Conservation (phyloP, 2,113 vertebrate genomes). For the Spea multiplicata region DNA sequence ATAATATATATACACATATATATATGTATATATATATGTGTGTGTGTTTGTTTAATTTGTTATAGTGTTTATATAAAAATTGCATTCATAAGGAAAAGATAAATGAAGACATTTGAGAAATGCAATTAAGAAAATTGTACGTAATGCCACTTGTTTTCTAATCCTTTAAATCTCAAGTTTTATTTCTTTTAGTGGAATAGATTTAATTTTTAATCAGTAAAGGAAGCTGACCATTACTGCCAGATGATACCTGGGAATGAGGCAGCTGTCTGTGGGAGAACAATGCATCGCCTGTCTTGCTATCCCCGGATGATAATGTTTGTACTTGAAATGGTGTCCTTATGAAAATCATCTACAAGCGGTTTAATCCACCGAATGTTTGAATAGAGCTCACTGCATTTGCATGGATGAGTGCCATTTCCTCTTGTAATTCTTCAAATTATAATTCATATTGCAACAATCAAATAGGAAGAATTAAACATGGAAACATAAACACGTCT, state of each 20-base stretch:
- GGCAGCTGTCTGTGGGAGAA: conserved; percentile 31
- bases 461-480: conserved; percentile 37
- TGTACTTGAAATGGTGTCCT: conserved; percentile 18
- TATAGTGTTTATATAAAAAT: too few species aligned
- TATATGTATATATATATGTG: too few species aligned
- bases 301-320: conserved; percentile 6
- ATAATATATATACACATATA: too few species aligned
- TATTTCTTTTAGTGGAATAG: not conserved
- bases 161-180: conserved; percentile 10
- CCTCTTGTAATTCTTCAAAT: conserved; percentile 43
- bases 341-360: conserved; percentile 25
- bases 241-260: conserved; percentile 16
- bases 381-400: conserved; percentile 37
- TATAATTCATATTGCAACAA: conserved; percentile 44
- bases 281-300: conserved; percentile 14
- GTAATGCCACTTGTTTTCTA: not conserved
- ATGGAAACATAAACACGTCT: conserved; percentile 27
- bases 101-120: not conserved
- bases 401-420: conserved; percentile 39
- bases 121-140: not conserved
- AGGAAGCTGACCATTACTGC: conserved; percentile 31
- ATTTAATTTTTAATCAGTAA: conserved; percentile 31
- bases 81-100: too few species aligned
- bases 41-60: not conserved
- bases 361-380: conserved; percentile 34